Evolutionary conservation across 2,797 vertebrate genomes (phyloP).

Genomic region (Pteropus rufus): DNA sequence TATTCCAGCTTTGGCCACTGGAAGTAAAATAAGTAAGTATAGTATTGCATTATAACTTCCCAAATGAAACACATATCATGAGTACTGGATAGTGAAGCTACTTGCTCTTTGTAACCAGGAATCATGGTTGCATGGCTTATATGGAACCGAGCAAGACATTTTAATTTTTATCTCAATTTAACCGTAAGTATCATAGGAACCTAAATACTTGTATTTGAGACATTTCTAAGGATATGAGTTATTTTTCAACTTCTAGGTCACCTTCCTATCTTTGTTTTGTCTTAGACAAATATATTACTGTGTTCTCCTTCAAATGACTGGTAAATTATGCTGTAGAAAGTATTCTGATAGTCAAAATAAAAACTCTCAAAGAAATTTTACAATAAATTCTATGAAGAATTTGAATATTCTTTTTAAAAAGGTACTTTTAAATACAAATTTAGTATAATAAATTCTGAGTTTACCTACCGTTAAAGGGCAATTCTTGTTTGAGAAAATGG

Average conservation of each 20-base stretch:
- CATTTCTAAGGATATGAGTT: conserved; percentile 16
- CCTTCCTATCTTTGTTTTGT: conserved; percentile 44
- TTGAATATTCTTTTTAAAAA: neutral
- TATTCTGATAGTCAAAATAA: conserved; percentile 57
- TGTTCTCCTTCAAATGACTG: conserved; percentile 31
- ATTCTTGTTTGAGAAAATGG: conserved; percentile 8
- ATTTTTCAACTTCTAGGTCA: conserved; percentile 50
- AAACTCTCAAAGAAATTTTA: conserved; percentile 27
- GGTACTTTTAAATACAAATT: neutral
- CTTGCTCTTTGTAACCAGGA: neutral
- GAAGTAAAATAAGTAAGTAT: neutral
- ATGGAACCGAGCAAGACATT: neutral
- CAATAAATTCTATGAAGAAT: neutral
- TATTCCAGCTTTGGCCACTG: neutral
- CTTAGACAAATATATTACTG: conserved; percentile 40
- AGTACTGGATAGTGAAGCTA: neutral
- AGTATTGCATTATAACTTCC: neutral
- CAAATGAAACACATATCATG: neutral
- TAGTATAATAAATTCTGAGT: neutral
- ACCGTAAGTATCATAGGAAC: neutral
- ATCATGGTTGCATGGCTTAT: neutral
- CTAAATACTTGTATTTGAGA: neutral
- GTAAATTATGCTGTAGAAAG: conserved; percentile 20
- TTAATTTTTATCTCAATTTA: conserved; percentile 23
- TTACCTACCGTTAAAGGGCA: conserved; percentile 14